phyloP scores from a whole-genome alignment of 2,797 vertebrate genomes.

The Phataginus tricuspis region DNA sequence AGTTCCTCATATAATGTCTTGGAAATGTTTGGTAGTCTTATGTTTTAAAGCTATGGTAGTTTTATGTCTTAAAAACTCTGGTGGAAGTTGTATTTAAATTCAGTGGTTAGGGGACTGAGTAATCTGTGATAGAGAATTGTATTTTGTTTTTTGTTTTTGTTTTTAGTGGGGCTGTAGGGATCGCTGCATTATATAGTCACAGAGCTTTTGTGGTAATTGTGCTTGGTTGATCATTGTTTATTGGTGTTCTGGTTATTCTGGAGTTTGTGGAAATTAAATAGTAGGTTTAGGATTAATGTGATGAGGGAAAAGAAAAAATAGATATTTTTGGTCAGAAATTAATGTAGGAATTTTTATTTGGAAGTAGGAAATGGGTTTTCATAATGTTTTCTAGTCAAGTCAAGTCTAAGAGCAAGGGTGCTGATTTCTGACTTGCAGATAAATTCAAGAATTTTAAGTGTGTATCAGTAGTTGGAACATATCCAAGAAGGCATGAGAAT shows the following conservation, averaged over 20 bases:
- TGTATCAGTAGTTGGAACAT: neutral
- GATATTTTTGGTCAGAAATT: neutral
- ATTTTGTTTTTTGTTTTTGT: neutral
- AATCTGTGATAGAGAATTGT: neutral
- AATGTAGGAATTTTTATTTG: neutral
- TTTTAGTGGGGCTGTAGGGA: neutral
- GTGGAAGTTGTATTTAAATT: neutral
- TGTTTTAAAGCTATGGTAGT: neutral
- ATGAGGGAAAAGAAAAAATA: slow-evolving; percentile 38
- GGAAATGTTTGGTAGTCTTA: neutral
- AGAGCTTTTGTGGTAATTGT: neutral
- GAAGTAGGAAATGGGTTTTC: neutral
- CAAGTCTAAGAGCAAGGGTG: slow-evolving; percentile 59
- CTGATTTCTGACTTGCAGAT: slow-evolving; percentile 33
- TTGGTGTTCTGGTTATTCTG: neutral
- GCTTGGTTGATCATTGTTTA: accelerated
- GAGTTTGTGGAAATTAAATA: neutral
- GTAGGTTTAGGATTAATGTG: neutral
- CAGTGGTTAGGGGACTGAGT: neutral
- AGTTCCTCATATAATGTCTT: neutral
- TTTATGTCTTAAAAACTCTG: neutral
- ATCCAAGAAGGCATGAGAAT: neutral
- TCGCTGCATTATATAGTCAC: neutral
- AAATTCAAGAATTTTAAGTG: neutral
- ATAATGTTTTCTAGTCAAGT: slow-evolving; percentile 74